phyloP scores from a whole-genome alignment of 2,113 vertebrate species.

The Siniperca knerii region DNA sequence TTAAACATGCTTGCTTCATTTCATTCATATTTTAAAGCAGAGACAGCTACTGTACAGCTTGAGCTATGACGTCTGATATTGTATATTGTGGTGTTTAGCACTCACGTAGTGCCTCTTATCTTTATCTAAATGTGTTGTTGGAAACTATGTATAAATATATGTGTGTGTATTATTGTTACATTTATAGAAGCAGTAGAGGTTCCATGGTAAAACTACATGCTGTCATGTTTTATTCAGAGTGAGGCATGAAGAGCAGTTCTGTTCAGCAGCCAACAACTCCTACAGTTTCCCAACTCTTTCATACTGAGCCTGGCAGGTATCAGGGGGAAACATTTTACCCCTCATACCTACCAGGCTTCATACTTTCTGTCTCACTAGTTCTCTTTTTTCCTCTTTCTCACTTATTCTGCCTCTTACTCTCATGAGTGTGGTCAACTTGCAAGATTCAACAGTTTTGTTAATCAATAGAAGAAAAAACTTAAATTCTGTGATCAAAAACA shows the following conservation, averaged over 20 bases:
- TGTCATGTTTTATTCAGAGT: constrained; percentile 56
- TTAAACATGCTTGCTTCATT: not conserved
- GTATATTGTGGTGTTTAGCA: not conserved
- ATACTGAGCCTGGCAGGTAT: constrained; percentile 21
- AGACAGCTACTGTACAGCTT: not conserved
- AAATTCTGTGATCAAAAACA: constrained; percentile 21
- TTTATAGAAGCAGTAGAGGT: constrained; percentile 10
- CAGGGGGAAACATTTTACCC: not conserved
- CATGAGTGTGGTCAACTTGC: not conserved
- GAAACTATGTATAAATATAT: constrained; percentile 6
- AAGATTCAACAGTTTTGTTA: not conserved
- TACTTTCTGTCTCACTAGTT: not conserved
- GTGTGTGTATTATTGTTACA: not conserved
- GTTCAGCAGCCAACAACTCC: constrained; percentile 30
- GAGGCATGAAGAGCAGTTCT: constrained; percentile 19
- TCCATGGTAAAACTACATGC: constrained; percentile 38
- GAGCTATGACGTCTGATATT: not conserved
- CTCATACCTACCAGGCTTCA: no score
- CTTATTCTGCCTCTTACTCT: constrained; percentile 14
- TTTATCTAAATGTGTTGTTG: constrained; percentile 5
- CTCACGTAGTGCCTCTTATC: not conserved
- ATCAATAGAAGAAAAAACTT: constrained; percentile 15
- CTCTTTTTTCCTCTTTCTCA: constrained; percentile 5
- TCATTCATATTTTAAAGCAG: constrained; percentile 24
- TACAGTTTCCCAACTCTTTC: constrained; percentile 17